Evolutionary conservation across 2,113 vertebrate species (phyloP).

Genomic region (Picathartes gymnocephalus): DNA sequence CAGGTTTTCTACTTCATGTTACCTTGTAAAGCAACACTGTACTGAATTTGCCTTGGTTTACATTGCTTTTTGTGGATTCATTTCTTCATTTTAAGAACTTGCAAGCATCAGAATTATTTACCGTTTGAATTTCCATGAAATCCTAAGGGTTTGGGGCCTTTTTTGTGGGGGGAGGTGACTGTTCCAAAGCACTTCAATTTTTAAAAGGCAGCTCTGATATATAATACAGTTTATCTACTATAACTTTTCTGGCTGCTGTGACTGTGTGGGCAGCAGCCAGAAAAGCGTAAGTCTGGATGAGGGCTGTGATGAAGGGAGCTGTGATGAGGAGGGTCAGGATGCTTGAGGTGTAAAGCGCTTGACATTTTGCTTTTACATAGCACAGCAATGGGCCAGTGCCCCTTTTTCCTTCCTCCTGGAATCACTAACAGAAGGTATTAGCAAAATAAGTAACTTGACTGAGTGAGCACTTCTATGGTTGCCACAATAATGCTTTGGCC

Average conservation of each 20-base stretch:
- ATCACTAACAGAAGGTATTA: not conserved
- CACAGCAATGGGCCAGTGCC: not conserved
- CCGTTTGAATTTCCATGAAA: not conserved
- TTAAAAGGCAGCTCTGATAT: not conserved
- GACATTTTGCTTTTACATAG: not conserved
- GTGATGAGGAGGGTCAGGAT: not conserved
- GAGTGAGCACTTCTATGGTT: not conserved
- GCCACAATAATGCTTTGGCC: not conserved
- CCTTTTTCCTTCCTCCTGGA: not conserved
- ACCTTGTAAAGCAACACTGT: not conserved
- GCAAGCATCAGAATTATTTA: not conserved
- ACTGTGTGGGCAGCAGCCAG: not conserved
- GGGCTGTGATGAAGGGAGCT: not conserved
- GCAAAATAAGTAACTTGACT: not conserved
- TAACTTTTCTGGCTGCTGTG: not conserved
- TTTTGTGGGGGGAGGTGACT: not conserved
- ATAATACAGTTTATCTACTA: not conserved
- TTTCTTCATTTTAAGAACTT: not conserved
- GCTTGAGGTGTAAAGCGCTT: not conserved
- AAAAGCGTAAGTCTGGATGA: not conserved
- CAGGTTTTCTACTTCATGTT: not conserved
- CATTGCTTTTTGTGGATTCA: not conserved
- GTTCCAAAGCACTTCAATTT: not conserved
- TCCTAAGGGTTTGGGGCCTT: not conserved
- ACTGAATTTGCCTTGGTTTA: not conserved